phyloP scores from a whole-genome alignment of 2,113 vertebrate genomes.

The Odontesthes bonariensis region DNA sequence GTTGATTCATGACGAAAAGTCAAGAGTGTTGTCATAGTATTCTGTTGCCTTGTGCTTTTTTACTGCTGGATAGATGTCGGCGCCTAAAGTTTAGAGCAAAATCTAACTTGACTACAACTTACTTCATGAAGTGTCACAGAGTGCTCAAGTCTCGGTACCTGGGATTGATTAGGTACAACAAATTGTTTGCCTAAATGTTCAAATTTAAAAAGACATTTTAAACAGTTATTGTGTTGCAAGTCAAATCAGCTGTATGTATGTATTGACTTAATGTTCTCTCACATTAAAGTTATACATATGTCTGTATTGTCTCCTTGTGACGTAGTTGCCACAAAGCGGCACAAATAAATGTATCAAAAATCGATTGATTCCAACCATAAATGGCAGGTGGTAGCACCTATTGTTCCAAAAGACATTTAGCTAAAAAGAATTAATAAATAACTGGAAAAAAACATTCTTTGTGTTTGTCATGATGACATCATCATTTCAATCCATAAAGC shows the following conservation, averaged over 20 bases:
- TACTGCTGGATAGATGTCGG: not conserved
- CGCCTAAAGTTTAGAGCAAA: not conserved
- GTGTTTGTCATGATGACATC: not conserved
- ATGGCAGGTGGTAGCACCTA: not conserved
- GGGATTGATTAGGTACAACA: not conserved
- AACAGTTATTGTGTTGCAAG: not conserved
- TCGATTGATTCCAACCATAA: not conserved
- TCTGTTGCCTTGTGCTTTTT: not conserved
- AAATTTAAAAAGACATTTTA: slow-evolving; percentile 1
- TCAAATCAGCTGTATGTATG: not conserved
- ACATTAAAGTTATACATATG: not conserved
- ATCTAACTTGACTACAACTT: not conserved
- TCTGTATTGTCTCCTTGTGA: not conserved
- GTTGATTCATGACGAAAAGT: not conserved
- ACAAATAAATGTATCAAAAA: not conserved
- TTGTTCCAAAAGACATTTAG: slow-evolving; percentile 2
- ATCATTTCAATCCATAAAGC: not conserved
- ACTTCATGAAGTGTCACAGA: too few relatives aligned
- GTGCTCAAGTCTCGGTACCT: not conserved
- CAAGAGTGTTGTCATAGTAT: too few relatives aligned
- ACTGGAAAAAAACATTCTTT: not conserved
- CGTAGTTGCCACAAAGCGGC: not conserved
- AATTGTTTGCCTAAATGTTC: not conserved
- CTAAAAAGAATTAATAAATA: not conserved
- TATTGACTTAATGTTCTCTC: not conserved